Evolutionary conservation across 2,113 vertebrate genomes (phyloP).

Genomic region (Penelope pileata): DNA sequence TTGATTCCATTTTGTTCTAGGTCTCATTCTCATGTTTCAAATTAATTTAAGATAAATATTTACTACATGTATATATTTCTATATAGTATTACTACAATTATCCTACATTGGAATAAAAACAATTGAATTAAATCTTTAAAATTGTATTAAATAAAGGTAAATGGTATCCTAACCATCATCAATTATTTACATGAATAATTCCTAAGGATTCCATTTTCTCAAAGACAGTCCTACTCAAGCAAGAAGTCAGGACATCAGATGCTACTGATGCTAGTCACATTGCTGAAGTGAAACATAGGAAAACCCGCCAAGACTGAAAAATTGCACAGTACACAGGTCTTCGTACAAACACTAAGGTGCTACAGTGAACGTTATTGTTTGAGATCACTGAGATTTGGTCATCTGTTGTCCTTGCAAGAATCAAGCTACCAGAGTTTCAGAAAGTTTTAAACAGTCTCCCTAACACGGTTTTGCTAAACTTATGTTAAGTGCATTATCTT

Average conservation of each 20-base stretch:
- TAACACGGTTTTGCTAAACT: not conserved
- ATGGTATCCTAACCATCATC: not conserved
- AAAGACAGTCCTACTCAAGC: not conserved
- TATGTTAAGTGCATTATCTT: not conserved
- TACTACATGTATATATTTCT: not conserved
- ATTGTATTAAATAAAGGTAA: not conserved
- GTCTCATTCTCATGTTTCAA: not conserved
- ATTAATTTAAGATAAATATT: not conserved
- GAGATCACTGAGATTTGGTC: not conserved
- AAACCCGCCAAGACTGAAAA: not conserved
- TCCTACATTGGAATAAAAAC: not conserved
- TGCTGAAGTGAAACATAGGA: not conserved
- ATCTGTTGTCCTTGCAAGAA: not conserved
- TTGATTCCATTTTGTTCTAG: not conserved
- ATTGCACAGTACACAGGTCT: not conserved
- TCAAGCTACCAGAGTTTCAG: fast-evolving
- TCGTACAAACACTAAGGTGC: not conserved
- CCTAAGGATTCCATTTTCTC: not conserved
- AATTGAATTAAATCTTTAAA: not conserved
- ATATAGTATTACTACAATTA: not conserved
- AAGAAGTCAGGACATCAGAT: not conserved
- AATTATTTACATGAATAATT: not conserved
- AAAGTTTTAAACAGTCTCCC: not conserved
- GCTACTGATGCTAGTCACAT: not conserved
- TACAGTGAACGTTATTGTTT: not conserved